Evolutionary conservation across 1,140 invertebrate genomes (phyloP), one percentile per base, ranked within the genome.

Genomic region (Macrostomum lignano): DNA sequence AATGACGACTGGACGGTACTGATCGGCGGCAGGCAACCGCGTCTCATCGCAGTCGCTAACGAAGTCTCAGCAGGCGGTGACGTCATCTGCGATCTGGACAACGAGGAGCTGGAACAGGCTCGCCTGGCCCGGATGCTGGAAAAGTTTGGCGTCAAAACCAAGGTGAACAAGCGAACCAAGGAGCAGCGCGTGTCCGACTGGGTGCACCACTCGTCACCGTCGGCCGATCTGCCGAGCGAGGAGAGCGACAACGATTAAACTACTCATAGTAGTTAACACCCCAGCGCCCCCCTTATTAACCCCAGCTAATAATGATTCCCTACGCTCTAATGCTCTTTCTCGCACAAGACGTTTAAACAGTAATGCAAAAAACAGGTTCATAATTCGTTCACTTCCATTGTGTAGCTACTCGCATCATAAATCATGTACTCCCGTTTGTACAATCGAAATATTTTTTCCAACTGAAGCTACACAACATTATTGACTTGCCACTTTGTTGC

Each of bases 161-260:
- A 64, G 5, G 56, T 70, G 2, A 68, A 70, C 42, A 66, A 67
- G 41, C 62, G 61, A 19, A 60, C 66, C 7, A 60, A 68, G 25
- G 64, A 67, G 20, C 61, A 64, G 26, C 54, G 70, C 15, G 67
- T 72, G 38, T 68, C 67, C 51, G 69, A 71, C 36, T 72, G 70
- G 70, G 58, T 72, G 1, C 61, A n/a, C n/a, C n/a, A n/a, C n/a
- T n/a, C n/a, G 47, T 79, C 73, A 0, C 77, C 72, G 3, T 71
- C 74, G 0, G 73, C 74, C 54, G 78, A 74, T 15, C 78, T 69
- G 1, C 74, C 74, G 44, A 72, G 73, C 35, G 72, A 67, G 2
- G 70, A 69, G 31, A 78, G 57, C 9, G 72, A 69, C 44, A 66
- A 67, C 0, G n/a, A n/a, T n/a, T n/a, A n/a, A n/a, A n/a, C n/a